These are phyloP conservation scores for Dryomyza anilis DNA, from an alignment of 2,888 invertebrate genomes.

Conservation along the genomic window DNA sequence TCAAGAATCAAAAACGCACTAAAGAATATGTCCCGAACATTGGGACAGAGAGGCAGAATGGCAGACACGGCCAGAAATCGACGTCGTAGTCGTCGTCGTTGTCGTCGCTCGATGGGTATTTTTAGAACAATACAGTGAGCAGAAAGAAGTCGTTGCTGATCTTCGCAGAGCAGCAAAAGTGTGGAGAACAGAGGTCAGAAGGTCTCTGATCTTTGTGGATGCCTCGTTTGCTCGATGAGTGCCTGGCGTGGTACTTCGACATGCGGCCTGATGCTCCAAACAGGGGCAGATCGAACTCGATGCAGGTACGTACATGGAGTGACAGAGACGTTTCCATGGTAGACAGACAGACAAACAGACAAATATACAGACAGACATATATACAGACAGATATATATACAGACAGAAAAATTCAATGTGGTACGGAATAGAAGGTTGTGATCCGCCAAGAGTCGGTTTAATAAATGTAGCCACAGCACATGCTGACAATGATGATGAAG, in stretches of 20 bases:
- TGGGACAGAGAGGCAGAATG: slow-evolving; percentile 1
- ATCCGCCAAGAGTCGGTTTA: slow-evolving; percentile 11
- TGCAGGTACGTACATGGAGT: slow-evolving; percentile 25
- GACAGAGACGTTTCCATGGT: not conserved
- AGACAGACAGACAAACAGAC: not conserved
- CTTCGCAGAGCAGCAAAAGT: slow-evolving; percentile 10
- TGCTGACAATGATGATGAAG: not conserved
- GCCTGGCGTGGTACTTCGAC: slow-evolving; percentile 11
- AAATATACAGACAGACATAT: too few relatives aligned
- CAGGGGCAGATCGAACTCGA: slow-evolving; percentile 9
- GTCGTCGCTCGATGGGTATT: slow-evolving; percentile 21
- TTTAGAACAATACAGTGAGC: slow-evolving; percentile 29
- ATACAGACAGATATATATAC: too few relatives aligned
- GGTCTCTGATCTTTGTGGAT: slow-evolving; percentile 31
- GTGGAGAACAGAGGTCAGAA: slow-evolving; percentile 32
- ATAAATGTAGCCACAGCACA: not conserved
- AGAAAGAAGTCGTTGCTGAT: slow-evolving; percentile 20
- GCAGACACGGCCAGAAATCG: too few relatives aligned
- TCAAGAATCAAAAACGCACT: not conserved
- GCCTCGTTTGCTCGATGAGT: not conserved
- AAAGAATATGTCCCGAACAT: slow-evolving; percentile 22
- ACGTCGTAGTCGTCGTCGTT: not conserved
- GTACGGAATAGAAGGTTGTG: slow-evolving; percentile 10
- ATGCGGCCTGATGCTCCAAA: slow-evolving; percentile 6
- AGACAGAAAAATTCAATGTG: too few relatives aligned